These are phyloP conservation scores for Diaphora mendica DNA, from an alignment of 2,888 invertebrate genomes.

Conservation along the genomic window DNA sequence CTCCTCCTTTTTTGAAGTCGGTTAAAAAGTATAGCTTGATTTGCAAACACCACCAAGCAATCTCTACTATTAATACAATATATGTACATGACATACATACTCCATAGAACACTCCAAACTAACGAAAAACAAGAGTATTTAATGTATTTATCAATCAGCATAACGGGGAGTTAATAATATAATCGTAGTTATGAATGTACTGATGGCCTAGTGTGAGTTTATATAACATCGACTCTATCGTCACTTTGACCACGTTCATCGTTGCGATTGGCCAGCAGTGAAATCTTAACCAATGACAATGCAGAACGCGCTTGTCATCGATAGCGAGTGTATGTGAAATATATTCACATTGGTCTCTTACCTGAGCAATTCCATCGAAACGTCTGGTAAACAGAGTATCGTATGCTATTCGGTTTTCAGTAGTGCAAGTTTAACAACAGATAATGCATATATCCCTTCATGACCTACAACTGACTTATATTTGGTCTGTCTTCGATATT, in stretches of 20 bases:
- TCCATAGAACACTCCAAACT: too few relatives aligned
- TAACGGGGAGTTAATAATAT: not conserved
- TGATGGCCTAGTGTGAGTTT: too few relatives aligned
- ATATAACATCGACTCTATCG: too few relatives aligned
- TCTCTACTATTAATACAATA: not conserved
- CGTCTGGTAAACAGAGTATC: not conserved
- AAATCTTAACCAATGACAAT: too few relatives aligned
- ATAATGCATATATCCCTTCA: not conserved
- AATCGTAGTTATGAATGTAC: not conserved
- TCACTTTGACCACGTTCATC: too few relatives aligned
- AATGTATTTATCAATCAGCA: not conserved
- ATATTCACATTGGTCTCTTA: not conserved
- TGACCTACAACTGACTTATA: not conserved
- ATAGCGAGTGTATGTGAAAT: too few relatives aligned
- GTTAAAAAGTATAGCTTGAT: too few relatives aligned
- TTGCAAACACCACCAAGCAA: too few relatives aligned
- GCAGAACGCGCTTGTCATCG: too few relatives aligned
- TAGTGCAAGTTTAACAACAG: not conserved
- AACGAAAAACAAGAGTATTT: not conserved
- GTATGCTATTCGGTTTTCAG: not conserved
- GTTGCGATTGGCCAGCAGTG: too few relatives aligned
- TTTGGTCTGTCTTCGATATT: not conserved
- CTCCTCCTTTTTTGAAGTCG: too few relatives aligned
- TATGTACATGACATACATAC: not conserved
- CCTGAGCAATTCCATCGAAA: not conserved